Conservation (phyloP, 2,797 vertebrate genomes). For the Chrysocyon brachyurus region DNA sequence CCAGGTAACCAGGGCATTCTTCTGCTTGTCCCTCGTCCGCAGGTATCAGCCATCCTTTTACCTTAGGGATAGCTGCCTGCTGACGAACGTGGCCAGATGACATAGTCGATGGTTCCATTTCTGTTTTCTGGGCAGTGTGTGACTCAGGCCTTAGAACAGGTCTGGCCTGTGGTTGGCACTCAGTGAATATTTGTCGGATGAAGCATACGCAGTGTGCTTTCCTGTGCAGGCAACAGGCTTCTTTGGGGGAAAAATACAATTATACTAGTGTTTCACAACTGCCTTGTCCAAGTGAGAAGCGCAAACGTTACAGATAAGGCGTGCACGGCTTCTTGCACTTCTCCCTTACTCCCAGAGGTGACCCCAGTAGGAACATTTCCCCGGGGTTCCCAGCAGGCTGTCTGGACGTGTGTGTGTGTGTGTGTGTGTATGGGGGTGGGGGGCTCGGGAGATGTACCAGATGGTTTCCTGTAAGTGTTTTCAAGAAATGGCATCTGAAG, state of each 20-base stretch:
- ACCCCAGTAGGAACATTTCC: accelerated
- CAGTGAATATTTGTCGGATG: not conserved
- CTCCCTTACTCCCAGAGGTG: accelerated
- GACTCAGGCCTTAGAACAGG: not conserved
- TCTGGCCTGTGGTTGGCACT: not conserved
- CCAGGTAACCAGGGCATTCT: not conserved
- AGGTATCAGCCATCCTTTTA: accelerated
- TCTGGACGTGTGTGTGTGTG: accelerated
- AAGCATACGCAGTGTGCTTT: not conserved
- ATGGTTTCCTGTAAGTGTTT: not conserved
- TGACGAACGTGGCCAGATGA: not conserved
- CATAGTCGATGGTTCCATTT: not conserved
- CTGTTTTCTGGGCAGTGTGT: not conserved
- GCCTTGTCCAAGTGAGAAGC: not conserved
- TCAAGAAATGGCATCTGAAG: not conserved
- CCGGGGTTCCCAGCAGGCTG: not conserved
- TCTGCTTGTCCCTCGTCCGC: accelerated
- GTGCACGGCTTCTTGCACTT: not conserved
- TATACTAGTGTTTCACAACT: too few species aligned
- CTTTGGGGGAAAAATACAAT: not conserved
- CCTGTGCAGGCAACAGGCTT: not conserved
- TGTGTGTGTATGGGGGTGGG: accelerated
- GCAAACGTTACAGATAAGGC: not conserved
- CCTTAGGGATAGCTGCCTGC: not conserved
- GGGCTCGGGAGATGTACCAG: accelerated